Percentiles rank a stretch among this genome's conserved stretches.
Evolutionary conservation across 2,113 vertebrate genomes (phyloP).

Genomic region (Alouatta palliata): DNA sequence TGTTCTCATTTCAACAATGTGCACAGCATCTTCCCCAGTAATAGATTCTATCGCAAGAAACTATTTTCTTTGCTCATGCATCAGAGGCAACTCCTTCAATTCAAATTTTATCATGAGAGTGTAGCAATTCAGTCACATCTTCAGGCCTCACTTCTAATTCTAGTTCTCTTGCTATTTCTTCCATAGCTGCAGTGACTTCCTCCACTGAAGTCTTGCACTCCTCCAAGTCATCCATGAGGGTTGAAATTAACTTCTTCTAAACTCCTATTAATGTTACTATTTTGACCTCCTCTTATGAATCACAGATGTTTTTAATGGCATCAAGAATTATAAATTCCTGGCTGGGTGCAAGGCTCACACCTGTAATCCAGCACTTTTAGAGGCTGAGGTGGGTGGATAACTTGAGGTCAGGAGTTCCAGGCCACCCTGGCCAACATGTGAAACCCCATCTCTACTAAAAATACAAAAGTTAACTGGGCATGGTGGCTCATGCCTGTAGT

Average conservation of each 20-base stretch:
- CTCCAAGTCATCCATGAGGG: background rate
- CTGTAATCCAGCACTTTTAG: background rate
- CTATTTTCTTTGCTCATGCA: background rate
- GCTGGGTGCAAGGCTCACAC: background rate
- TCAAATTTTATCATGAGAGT: background rate
- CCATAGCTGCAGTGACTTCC: background rate
- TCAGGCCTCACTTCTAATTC: background rate
- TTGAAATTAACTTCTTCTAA: background rate
- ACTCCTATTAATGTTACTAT: background rate
- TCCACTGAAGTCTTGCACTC: background rate
- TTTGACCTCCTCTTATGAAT: background rate
- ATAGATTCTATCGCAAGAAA: background rate
- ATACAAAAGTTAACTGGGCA: too few relatives aligned
- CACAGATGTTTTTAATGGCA: background rate
- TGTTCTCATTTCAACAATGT: background rate
- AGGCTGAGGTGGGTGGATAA: too few relatives aligned
- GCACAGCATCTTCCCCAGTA: background rate
- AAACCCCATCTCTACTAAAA: too few relatives aligned
- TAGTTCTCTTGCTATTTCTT: background rate
- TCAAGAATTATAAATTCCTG: background rate
- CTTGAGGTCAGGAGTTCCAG: too few relatives aligned
- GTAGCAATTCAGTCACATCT: background rate
- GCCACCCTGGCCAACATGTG: too few relatives aligned
- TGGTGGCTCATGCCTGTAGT: too few relatives aligned
- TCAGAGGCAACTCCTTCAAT: background rate